phyloP scores from a whole-genome alignment of 92 coral and sea anemone genomes.

The Paramuricea clavata region DNA sequence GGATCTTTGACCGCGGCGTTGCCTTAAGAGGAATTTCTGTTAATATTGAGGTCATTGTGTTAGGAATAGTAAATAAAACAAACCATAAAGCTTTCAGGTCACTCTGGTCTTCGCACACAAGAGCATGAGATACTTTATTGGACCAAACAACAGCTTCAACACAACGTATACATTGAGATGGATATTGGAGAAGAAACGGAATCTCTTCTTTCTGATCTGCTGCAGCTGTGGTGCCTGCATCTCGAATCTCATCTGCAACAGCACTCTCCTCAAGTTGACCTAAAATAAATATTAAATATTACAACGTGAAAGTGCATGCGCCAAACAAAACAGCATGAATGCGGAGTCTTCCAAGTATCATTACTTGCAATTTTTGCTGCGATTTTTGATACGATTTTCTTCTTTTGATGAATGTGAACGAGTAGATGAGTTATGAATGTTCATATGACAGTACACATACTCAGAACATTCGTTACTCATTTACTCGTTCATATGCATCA shows the following conservation, averaged over 20 bases:
- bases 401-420: too few species aligned
- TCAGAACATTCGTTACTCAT: too few species aligned
- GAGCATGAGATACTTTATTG: conserved; percentile 70
- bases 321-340: background rate
- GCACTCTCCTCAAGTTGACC: background rate
- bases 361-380: too few species aligned
- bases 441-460: too few species aligned
- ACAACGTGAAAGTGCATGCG: background rate
- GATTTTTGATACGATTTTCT: too few species aligned
- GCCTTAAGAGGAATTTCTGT: background rate
- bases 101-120: conserved; percentile 61
- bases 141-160: conserved; percentile 84
- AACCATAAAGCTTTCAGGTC: conserved; percentile 73
- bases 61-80: background rate
- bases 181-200: conserved; percentile 75
- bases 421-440: too few species aligned
- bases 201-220: background rate
- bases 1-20: background rate
- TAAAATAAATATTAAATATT: background rate
- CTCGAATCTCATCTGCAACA: background rate
- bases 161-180: conserved; percentile 82
- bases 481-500: too few species aligned
- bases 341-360: too few species aligned
- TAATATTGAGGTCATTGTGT: background rate
- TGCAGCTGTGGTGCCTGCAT: background rate